Evolutionary conservation across 2,113 vertebrate species (phyloP).

Genomic region (Merops nubicus): DNA sequence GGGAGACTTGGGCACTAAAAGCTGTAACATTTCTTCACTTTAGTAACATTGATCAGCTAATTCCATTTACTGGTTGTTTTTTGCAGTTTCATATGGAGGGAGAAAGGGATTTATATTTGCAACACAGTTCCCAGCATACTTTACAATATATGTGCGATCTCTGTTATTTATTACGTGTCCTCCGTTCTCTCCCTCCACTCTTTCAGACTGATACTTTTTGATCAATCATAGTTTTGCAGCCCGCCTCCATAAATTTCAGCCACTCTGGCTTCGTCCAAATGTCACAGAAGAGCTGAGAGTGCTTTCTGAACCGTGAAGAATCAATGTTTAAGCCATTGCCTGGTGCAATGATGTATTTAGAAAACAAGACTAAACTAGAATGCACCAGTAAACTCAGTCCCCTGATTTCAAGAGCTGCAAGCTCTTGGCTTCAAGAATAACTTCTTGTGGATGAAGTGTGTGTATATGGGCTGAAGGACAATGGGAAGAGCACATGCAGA

Average conservation of each 20-base stretch:
- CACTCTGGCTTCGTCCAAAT: neutral
- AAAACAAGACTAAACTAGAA: conserved; percentile 7
- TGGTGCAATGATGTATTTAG: neutral
- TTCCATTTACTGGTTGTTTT: conserved; percentile 48
- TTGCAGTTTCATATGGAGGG: neutral
- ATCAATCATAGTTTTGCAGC: conserved; percentile 13
- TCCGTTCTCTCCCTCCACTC: neutral
- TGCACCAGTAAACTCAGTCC: neutral
- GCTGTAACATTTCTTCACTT: neutral
- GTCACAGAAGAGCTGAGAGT: neutral
- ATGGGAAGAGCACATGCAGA: neutral
- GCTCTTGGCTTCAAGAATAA: neutral
- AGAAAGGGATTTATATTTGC: conserved; percentile 15
- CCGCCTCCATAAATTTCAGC: neutral
- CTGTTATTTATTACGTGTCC: neutral
- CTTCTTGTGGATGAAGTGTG: neutral
- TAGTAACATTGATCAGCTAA: conserved; percentile 20
- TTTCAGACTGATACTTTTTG: neutral
- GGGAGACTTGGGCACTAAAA: neutral
- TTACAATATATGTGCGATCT: neutral
- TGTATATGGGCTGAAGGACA: neutral
- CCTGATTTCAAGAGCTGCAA: neutral
- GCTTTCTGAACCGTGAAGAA: neutral
- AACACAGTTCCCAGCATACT: conserved; percentile 17
- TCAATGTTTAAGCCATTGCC: neutral